phyloP scores from a whole-genome alignment of 2,113 vertebrate species.

The Ibidorhyncha struthersii region DNA sequence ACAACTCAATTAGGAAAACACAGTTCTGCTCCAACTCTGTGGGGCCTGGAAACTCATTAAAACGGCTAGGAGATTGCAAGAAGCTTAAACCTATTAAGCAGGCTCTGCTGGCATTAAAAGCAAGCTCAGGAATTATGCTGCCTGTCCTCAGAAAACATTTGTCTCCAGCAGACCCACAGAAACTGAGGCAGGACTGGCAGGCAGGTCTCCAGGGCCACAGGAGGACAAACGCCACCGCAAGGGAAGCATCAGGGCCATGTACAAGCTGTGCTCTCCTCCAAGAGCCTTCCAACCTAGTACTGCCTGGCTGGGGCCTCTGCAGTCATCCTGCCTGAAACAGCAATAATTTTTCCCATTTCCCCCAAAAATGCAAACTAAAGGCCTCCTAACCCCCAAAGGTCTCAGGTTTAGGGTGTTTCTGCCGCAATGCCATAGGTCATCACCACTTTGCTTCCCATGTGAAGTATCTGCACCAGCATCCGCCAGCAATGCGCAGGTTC shows the following conservation, averaged over 20 bases:
- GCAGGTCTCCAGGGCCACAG: background rate
- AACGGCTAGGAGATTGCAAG: background rate
- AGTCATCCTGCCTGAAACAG: background rate
- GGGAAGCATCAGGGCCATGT: background rate
- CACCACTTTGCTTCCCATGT: background rate
- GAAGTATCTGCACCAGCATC: background rate
- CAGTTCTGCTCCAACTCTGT: constrained; percentile 30
- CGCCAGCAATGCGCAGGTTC: background rate
- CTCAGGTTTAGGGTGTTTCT: background rate
- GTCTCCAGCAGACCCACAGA: background rate
- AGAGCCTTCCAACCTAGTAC: background rate
- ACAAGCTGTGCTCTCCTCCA: rapidly evolving
- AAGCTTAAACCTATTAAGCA: background rate
- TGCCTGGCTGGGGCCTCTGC: rapidly evolving
- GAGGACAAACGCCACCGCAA: background rate
- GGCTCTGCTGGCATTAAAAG: background rate
- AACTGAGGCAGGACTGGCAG: rapidly evolving
- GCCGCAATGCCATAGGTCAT: rapidly evolving
- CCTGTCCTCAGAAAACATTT: background rate
- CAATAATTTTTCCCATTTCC: background rate
- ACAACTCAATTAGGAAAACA: background rate
- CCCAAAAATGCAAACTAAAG: background rate
- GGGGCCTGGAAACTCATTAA: constrained; percentile 17
- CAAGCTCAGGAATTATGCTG: background rate
- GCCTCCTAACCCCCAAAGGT: background rate